Conservation (phyloP, 2,113 vertebrate genomes). For the Pterocles burchelli region DNA sequence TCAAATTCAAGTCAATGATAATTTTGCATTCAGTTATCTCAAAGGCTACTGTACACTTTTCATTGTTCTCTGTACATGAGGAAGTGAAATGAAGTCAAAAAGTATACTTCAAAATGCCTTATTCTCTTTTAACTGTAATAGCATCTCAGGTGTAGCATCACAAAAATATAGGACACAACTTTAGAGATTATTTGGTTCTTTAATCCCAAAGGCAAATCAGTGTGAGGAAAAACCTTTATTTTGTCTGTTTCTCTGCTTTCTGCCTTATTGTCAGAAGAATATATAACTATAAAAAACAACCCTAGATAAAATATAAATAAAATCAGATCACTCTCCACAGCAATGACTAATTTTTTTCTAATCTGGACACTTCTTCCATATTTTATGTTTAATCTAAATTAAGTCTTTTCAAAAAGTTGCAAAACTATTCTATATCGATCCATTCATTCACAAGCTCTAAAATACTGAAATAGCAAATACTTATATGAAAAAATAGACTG, state of each 20-base stretch:
- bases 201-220: neutral
- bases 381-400: neutral
- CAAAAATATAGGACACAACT: constrained; percentile 24
- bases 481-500: neutral
- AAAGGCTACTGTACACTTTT: neutral
- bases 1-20: neutral
- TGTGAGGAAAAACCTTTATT: neutral
- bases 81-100: neutral
- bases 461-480: neutral
- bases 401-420: neutral
- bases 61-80: neutral
- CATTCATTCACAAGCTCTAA: neutral
- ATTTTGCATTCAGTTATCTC: neutral
- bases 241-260: neutral
- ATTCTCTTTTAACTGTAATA: neutral
- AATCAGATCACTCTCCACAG: neutral
- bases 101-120: neutral
- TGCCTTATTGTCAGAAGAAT: neutral
- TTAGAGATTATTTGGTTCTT: constrained; percentile 22
- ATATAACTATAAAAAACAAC: neutral
- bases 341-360: neutral
- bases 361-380: neutral
- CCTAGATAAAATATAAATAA: neutral
- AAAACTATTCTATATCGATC: neutral
- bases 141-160: neutral